A percentile compares a stretch with the other conserved stretches of the same genome.
Conservation (phyloP, 2,113 vertebrate species). For the Mola mola region DNA sequence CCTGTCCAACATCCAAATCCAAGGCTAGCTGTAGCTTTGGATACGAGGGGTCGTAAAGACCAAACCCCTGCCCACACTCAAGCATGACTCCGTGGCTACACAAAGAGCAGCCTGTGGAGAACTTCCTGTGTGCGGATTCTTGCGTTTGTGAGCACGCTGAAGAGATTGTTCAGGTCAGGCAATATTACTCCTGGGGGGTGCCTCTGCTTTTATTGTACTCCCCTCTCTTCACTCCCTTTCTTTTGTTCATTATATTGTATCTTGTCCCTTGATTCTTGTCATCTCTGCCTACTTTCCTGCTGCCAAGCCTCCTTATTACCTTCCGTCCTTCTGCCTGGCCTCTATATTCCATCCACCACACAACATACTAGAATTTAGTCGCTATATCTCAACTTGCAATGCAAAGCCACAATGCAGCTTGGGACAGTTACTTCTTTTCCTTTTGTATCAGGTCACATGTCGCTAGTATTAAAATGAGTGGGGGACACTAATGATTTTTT, state of each 20-base stretch:
- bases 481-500: slow-evolving; percentile 49
- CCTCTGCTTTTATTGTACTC: slow-evolving; percentile 57
- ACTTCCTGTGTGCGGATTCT: slow-evolving; percentile 76
- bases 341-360: slow-evolving; percentile 36
- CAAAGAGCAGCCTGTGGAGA: slow-evolving; percentile 73
- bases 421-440: slow-evolving; percentile 32
- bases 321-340: slow-evolving; percentile 38
- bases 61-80: slow-evolving; percentile 63
- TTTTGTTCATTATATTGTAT: slow-evolving; percentile 47
- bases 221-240: slow-evolving; percentile 33
- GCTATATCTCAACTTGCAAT: slow-evolving; percentile 50
- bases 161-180: slow-evolving; percentile 60
- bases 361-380: slow-evolving; percentile 49
- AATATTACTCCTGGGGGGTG: slow-evolving; percentile 44
- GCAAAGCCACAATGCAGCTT: slow-evolving; percentile 53
- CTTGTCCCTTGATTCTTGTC: slow-evolving; percentile 48
- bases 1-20: slow-evolving; percentile 37
- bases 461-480: slow-evolving; percentile 49
- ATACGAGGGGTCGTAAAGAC: slow-evolving; percentile 43
- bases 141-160: slow-evolving; percentile 68
- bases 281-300: slow-evolving; percentile 40
- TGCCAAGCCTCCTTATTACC: slow-evolving; percentile 34
- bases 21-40: slow-evolving; percentile 36
- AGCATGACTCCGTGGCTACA: slow-evolving; percentile 56
- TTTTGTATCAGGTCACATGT: slow-evolving; percentile 23